Evolutionary conservation across 2,888 invertebrate genomes (phyloP).

Genomic region (Carpatolechia fugitivella): DNA sequence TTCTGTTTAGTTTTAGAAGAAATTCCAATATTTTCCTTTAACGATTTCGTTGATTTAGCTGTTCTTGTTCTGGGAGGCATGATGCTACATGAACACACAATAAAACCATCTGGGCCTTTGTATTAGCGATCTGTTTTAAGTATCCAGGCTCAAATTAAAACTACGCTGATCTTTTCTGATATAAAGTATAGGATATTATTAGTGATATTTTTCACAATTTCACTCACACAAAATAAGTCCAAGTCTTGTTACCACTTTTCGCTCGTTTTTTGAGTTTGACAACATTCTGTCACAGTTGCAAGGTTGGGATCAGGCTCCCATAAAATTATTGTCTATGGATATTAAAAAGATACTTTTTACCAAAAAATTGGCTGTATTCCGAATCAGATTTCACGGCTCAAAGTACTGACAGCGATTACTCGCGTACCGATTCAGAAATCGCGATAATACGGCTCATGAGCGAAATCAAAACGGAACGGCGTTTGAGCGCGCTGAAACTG

Average conservation of each 20-base stretch:
- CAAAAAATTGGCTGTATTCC: too few species aligned
- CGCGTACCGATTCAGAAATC: too few species aligned
- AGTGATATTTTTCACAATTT: background rate
- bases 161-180: background rate
- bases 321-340: background rate
- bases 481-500: too few species aligned
- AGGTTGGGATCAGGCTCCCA: too few species aligned
- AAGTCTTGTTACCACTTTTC: slow-evolving; percentile 31
- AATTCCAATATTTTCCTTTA: slow-evolving; percentile 53
- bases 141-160: background rate
- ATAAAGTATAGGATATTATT: background rate
- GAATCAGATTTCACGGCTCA: too few species aligned
- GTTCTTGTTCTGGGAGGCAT: slow-evolving; percentile 64
- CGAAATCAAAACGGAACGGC: too few species aligned
- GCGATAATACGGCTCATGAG: too few species aligned
- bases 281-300: too few species aligned
- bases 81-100: slow-evolving; percentile 31
- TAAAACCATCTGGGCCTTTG: background rate
- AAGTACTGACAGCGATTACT: too few species aligned
- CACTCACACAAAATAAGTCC: slow-evolving; percentile 7
- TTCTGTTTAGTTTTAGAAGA: slow-evolving; percentile 35
- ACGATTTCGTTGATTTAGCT: slow-evolving; percentile 42
- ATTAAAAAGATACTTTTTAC: too few species aligned
- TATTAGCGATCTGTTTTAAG: background rate
- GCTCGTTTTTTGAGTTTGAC: slow-evolving; percentile 45